Conservation (phyloP, 1,140 invertebrate species). For the Drosophila bifasciata region DNA sequence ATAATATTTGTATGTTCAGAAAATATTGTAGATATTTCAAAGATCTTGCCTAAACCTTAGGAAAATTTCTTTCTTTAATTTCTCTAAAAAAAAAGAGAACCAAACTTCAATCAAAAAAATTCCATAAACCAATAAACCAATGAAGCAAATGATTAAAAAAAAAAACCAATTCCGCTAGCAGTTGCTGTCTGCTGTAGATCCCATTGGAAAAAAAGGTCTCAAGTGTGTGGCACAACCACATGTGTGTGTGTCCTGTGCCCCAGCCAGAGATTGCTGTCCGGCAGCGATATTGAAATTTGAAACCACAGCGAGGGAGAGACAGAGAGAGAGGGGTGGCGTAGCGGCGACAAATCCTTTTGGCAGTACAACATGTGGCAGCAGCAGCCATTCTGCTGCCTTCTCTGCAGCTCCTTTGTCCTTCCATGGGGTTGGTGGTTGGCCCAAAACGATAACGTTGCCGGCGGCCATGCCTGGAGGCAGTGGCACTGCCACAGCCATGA, state of each 20-base stretch:
- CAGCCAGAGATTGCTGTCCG: constrained; percentile 13
- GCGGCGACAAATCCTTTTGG: constrained; percentile 15
- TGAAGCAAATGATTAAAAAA: no score
- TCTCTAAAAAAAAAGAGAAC: no score
- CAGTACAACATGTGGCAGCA: constrained; percentile 46
- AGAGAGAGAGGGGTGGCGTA: neutral
- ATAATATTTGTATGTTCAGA: no score
- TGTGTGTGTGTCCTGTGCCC: constrained; percentile 2
- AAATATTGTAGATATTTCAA: no score
- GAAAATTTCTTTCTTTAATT: no score
- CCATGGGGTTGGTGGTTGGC: constrained; percentile 29
- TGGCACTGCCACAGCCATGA: constrained; percentile 33
- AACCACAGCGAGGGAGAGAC: constrained; percentile 30
- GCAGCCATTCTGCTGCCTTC: constrained; percentile 17
- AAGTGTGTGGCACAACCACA: constrained; percentile 31
- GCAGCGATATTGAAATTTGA: constrained; percentile 50
- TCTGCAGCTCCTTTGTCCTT: constrained; percentile 7
- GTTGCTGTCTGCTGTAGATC: no score
- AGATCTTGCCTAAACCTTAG: no score
- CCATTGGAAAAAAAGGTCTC: constrained; percentile 19
- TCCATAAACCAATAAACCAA: no score
- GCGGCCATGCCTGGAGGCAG: constrained; percentile 1
- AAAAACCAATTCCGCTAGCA: no score
- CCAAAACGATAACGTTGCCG: constrained; percentile 49
- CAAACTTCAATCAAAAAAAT: no score